phyloP scores from a whole-genome alignment of 1,140 invertebrate species.

The Euwallacea fornicatus region DNA sequence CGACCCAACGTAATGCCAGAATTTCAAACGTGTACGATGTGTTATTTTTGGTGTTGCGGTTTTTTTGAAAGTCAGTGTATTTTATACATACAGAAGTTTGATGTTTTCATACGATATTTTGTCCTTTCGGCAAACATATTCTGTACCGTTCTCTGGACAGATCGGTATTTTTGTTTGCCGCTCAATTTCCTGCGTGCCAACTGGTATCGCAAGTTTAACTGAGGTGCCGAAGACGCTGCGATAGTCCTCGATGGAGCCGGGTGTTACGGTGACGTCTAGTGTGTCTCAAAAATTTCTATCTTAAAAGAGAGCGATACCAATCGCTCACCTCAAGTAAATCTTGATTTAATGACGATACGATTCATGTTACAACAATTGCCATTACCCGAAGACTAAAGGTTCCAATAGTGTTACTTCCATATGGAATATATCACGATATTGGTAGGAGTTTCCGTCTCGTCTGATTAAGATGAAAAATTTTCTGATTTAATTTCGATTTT shows the following conservation, averaged over 20 bases:
- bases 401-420: background rate
- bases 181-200: background rate
- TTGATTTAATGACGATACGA: too few relatives aligned
- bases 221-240: conserved; percentile 7
- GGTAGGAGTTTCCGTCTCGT: background rate
- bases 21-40: too few relatives aligned
- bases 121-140: background rate
- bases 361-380: background rate
- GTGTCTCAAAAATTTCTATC: background rate
- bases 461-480: background rate
- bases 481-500: too few relatives aligned
- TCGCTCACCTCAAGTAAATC: too few relatives aligned
- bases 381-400: background rate
- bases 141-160: background rate
- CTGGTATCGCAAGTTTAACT: background rate
- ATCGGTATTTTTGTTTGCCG: background rate
- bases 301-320: background rate
- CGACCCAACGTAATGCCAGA: too few relatives aligned
- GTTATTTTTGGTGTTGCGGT: too few relatives aligned
- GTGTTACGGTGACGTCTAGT: background rate
- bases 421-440: conserved; percentile 3
- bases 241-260: conserved; percentile 1
- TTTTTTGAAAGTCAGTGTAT: too few relatives aligned
- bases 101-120: background rate
- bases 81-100: too few relatives aligned